A percentile compares a stretch with the other conserved stretches of the same genome.
These are phyloP conservation scores for Drosophila macrospina DNA, from an alignment of 2,888 invertebrate genomes.

Conservation along the genomic window DNA sequence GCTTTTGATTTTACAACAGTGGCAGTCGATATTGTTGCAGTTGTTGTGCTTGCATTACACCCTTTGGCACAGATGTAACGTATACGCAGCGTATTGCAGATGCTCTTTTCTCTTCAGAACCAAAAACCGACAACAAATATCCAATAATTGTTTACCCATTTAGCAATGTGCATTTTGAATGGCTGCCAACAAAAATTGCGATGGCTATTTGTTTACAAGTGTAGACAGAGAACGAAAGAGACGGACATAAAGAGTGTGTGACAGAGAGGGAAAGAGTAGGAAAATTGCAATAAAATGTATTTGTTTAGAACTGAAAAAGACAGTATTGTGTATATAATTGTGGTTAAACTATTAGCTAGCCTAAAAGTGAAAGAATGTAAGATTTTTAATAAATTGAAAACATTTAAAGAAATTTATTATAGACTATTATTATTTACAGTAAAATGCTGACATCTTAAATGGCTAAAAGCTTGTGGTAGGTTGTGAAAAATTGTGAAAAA, in stretches of 20 bases:
- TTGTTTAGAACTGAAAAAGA: conserved; percentile 6
- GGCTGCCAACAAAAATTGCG: conserved; percentile 56
- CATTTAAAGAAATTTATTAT: neutral
- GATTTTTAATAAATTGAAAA: neutral
- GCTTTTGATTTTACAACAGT: neutral
- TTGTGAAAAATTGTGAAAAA: too few species aligned
- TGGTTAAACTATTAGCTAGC: neutral
- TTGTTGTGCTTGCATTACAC: conserved; percentile 2
- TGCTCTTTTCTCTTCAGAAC: conserved; percentile 18
- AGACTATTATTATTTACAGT: too few species aligned
- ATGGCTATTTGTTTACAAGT: conserved; percentile 49
- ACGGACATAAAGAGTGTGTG: neutral
- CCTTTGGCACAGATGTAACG: conserved; percentile 41
- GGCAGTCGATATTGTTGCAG: too few species aligned
- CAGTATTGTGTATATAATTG: too few species aligned
- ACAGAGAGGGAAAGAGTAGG: neutral
- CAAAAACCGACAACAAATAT: conserved; percentile 57
- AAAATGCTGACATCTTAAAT: too few species aligned
- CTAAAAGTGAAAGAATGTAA: too few species aligned
- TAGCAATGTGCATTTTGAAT: conserved; percentile 61
- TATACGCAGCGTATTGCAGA: conserved; percentile 56
- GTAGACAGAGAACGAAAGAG: neutral
- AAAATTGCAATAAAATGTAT: neutral
- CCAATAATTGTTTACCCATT: conserved; percentile 69
- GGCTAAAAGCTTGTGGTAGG: too few species aligned